Percentiles rank a stretch among this genome's conserved stretches.
Evolutionary conservation across 2,888 invertebrate genomes (phyloP).

Genomic region (Rhagonycha lutea): DNA sequence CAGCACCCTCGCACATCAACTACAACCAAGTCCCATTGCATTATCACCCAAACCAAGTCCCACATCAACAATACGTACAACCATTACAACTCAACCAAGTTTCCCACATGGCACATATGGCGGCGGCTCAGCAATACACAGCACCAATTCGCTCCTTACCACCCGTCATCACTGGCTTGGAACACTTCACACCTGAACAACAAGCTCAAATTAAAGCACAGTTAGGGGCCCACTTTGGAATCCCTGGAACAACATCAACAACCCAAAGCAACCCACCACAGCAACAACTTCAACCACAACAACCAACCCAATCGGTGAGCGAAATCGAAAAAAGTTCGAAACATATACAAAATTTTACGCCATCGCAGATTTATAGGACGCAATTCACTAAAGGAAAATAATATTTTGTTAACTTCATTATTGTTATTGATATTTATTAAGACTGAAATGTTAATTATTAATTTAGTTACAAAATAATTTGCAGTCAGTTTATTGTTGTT

Average conservation of each 20-base stretch:
- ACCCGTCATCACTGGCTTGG: slow-evolving; percentile 53
- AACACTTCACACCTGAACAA: slow-evolving; percentile 52
- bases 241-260: not conserved
- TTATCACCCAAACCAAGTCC: slow-evolving; percentile 2
- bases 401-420: not conserved
- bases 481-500: not conserved
- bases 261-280: slow-evolving; percentile 2
- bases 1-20: slow-evolving; percentile 6
- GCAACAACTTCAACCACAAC: slow-evolving; percentile 3
- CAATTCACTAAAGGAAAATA: slow-evolving; percentile 37
- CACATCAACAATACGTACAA: slow-evolving; percentile 22
- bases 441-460: slow-evolving; percentile 5
- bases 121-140: not conserved
- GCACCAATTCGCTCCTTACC: slow-evolving; percentile 39
- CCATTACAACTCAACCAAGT: slow-evolving; percentile 35
- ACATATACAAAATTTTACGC: slow-evolving; percentile 13
- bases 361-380: slow-evolving; percentile 24
- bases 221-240: slow-evolving; percentile 46
- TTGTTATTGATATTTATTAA: not conserved
- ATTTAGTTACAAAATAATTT: not conserved
- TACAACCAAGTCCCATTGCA: slow-evolving; percentile 5
- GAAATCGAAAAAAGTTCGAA: slow-evolving; percentile 17
- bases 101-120: slow-evolving; percentile 41
- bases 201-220: slow-evolving; percentile 53
- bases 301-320: slow-evolving; percentile 9